Base-by-base conservation (phyloP, 1,140 invertebrate genomes). In the Drosophila carrolli region DNA sequence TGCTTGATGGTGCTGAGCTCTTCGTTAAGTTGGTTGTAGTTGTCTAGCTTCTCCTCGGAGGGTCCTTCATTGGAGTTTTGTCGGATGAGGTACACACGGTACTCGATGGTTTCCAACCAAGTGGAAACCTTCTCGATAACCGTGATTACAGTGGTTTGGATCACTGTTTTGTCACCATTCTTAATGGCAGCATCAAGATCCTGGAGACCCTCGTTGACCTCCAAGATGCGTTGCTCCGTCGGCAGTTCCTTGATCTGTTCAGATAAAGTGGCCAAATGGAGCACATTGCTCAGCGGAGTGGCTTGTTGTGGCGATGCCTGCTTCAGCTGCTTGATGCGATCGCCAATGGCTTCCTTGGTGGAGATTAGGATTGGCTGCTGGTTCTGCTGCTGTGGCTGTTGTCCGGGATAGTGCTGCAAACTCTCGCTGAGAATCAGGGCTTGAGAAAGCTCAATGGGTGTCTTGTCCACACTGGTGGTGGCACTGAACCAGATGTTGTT, bases 31-130 rank as follows among this genome's bases (percentile, higher is more conserved):
- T 94, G 85, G 7, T 93, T 91, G 13, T 92, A 77, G 29, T 91
- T 62, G 76, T 85, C 90, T 48, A 95, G 92, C 82, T 95, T 95
- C 85, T 94, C 93, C 66, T 93, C 91, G 4, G 93, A 93, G 19
- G 94, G 93, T 35, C 93, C 93, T 37, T 94, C 93, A 57, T 93
- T 93, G 7, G 93, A 93, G 82, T 94, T 93, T 78, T 95, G 94
- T 47, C 93, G 93, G 41, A 94, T 94, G 8, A 94, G 76, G 65
- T 96, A 95, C 8, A 97, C 95, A 81, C 95, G 94, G 73, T 96
- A 97, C 91, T 97, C 96, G 70, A 97, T 96, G 23, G 95, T 96
- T 93, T 97, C 96, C 40, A 97, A 86, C 96, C 96, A 97, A 19
- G 94, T 95, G 0, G 96, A 96, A 6, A 97, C 95, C 0, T 95